Evolutionary conservation across 2,113 vertebrate genomes (phyloP).

Genomic region (Tangachromis dhanisi): DNA sequence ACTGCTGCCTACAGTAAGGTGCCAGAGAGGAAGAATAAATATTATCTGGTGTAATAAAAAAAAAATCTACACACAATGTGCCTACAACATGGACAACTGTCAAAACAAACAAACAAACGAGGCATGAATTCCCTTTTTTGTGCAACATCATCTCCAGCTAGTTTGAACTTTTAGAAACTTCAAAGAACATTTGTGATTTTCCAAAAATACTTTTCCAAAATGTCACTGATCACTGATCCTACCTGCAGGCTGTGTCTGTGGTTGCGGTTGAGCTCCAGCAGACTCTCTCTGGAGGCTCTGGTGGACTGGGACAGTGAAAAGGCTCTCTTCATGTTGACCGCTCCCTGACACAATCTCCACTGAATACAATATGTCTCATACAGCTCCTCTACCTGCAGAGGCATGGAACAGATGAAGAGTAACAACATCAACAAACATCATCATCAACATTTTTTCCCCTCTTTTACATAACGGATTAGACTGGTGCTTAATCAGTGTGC

Average conservation of each 20-base stretch:
- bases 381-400: constrained; percentile 87
- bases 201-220: neutral
- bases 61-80: neutral
- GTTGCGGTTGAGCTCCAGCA: constrained; percentile 85
- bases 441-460: neutral
- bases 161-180: neutral
- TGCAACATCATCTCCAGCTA: neutral
- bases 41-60: neutral
- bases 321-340: constrained; percentile 88
- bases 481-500: neutral
- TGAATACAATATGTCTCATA: constrained; percentile 91
- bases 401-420: neutral
- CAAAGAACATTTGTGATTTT: neutral
- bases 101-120: neutral
- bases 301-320: constrained; percentile 81
- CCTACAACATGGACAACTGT: neutral
- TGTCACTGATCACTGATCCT: neutral
- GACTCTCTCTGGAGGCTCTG: constrained; percentile 86
- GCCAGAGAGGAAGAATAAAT: neutral
- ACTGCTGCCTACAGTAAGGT: neutral
- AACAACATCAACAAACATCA: neutral
- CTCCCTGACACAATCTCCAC: constrained; percentile 86
- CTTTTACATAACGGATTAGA: neutral
- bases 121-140: neutral
- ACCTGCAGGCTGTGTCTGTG: constrained; percentile 90